These are phyloP conservation scores for Strigamia crassipes DNA, from an alignment of 2,888 invertebrate genomes.

Conservation along the genomic window DNA sequence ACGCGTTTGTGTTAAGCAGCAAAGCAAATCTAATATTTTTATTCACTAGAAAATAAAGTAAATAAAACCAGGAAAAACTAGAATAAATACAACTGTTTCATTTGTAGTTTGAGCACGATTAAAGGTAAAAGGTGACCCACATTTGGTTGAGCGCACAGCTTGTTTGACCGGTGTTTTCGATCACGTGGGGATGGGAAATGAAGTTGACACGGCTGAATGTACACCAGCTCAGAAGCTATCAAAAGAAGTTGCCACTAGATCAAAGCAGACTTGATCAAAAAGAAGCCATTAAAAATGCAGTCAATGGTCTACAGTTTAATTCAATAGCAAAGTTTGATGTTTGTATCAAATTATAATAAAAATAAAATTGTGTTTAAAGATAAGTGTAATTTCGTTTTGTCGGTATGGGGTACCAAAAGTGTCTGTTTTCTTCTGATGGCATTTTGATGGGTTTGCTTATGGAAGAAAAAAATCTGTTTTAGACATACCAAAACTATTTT, in stretches of 20 bases:
- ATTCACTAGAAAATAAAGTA: background rate
- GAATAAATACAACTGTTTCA: background rate
- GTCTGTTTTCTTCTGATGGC: background rate
- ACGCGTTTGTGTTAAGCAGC: background rate
- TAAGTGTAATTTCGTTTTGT: background rate
- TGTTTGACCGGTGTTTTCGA: conserved; percentile 24
- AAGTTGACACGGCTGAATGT: conserved; percentile 35
- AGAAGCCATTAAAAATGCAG: background rate
- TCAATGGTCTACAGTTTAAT: background rate
- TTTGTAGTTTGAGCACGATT: background rate
- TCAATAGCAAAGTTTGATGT: background rate
- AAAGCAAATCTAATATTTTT: background rate
- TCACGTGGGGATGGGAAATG: conserved; percentile 30
- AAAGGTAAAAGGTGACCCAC: background rate
- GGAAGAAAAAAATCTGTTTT: too few relatives aligned
- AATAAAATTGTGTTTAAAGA: background rate
- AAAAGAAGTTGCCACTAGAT: conserved; percentile 20
- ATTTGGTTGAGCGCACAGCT: conserved; percentile 10
- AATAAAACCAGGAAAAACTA: background rate
- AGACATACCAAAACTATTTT: too few relatives aligned
- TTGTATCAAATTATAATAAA: background rate
- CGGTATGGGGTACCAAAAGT: background rate
- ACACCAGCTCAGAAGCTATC: conserved; percentile 14
- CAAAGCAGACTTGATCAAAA: background rate
- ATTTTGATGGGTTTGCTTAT: too few relatives aligned